A percentile compares a stretch with the other conserved stretches of the same genome.
phyloP scores from a whole-genome alignment of 2,888 invertebrate genomes.

The Steinernema hermaphroditum region DNA sequence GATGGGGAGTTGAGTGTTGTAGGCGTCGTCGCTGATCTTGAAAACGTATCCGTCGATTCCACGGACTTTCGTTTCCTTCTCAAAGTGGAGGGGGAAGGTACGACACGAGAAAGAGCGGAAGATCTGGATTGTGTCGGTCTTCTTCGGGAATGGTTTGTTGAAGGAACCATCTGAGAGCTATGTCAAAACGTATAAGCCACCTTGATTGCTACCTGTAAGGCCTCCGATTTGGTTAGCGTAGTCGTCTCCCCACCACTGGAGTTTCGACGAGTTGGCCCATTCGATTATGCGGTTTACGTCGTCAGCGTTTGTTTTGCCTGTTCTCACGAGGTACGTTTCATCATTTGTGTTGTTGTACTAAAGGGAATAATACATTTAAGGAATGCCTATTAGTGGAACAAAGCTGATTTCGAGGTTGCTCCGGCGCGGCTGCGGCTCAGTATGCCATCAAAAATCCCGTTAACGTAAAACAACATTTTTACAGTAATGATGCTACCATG shows the following conservation, averaged over 20 bases:
- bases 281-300: constrained; percentile 32
- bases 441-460: no score
- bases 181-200: neutral
- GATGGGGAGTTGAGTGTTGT: constrained; percentile 39
- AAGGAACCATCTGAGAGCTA: constrained; percentile 51
- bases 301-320: constrained; percentile 32
- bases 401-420: no score
- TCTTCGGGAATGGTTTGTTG: constrained; percentile 52
- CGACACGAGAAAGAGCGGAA: constrained; percentile 54
- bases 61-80: constrained; percentile 40
- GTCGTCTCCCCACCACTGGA: constrained; percentile 37
- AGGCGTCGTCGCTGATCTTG: constrained; percentile 45
- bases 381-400: no score
- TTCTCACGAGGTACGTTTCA: constrained; percentile 34
- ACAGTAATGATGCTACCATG: no score
- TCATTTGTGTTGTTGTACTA: constrained; percentile 39
- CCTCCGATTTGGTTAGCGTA: constrained; percentile 36
- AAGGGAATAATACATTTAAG: neutral
- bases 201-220: constrained; percentile 34
- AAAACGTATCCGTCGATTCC: constrained; percentile 49
- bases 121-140: constrained; percentile 47
- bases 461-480: no score
- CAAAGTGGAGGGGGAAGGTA: constrained; percentile 46
- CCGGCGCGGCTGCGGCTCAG: no score
- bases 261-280: constrained; percentile 33